A percentile compares a stretch with the other conserved stretches of the same genome.
Evolutionary conservation across 2,113 vertebrate genomes (phyloP).

Genomic region (Myxocyprinus asiaticus): DNA sequence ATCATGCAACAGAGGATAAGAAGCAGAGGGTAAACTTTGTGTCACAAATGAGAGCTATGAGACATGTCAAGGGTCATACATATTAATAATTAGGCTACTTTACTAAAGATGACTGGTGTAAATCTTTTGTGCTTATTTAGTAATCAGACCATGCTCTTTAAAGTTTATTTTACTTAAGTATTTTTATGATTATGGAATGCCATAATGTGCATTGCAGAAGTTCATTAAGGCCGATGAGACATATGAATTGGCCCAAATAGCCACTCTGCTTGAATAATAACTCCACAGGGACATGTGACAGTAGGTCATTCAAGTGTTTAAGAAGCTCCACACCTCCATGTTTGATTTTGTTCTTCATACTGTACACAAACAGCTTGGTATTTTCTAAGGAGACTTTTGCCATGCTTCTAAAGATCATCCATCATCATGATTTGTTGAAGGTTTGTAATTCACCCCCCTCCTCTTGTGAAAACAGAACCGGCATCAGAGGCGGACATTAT

Average conservation of each 20-base stretch:
- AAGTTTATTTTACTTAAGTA: no score
- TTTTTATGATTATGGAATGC: no score
- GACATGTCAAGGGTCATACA: not conserved
- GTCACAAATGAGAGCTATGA: not conserved
- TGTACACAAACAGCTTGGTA: not conserved
- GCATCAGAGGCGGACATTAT: conserved; percentile 18
- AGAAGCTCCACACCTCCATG: not conserved
- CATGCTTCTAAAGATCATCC: no score
- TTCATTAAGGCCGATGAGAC: not conserved
- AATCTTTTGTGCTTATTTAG: no score
- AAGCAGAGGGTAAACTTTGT: not conserved
- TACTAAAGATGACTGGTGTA: no score
- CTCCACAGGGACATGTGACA: not conserved
- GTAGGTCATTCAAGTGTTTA: not conserved
- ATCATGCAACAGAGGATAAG: not conserved
- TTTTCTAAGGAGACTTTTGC: not conserved
- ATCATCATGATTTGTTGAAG: conserved; percentile 15
- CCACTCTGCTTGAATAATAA: not conserved
- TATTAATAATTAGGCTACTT: not conserved
- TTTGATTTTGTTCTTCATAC: not conserved
- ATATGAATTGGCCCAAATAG: not conserved
- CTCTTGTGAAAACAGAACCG: not conserved
- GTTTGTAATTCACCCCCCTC: not conserved
- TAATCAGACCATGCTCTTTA: no score
- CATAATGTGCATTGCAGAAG: not conserved